Evolutionary conservation across 2,888 invertebrate species (phyloP).

Genomic region (Tenthredo notha): DNA sequence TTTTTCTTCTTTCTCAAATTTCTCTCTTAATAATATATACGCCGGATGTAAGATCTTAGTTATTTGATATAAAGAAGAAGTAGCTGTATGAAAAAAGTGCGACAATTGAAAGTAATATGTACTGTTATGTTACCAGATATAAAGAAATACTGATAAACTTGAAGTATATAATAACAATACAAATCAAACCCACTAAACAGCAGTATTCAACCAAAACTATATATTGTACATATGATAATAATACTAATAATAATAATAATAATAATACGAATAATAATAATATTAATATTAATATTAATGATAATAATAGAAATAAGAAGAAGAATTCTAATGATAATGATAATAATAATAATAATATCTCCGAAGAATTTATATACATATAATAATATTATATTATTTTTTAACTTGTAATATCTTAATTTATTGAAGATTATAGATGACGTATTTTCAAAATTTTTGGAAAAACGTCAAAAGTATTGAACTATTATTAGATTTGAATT

Average conservation of each 20-base stretch:
- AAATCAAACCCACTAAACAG: slow-evolving; percentile 54
- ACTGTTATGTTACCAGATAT: slow-evolving; percentile 37
- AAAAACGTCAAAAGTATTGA: slow-evolving; percentile 10
- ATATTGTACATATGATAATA: slow-evolving; percentile 61
- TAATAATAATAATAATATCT: slow-evolving; percentile 17
- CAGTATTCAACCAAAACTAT: slow-evolving; percentile 64
- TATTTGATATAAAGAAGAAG: not conserved
- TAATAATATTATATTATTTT: slow-evolving; percentile 12
- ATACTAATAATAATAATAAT: not conserved
- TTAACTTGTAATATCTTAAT: slow-evolving; percentile 59
- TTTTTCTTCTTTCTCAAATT: not conserved
- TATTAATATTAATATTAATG: not conserved
- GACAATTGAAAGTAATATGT: slow-evolving; percentile 10
- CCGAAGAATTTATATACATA: slow-evolving; percentile 25
- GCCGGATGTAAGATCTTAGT: not conserved
- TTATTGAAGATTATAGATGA: slow-evolving; percentile 63
- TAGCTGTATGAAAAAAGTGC: not conserved
- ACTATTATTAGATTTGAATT: slow-evolving; percentile 27
- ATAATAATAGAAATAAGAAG: not conserved
- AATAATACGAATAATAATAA: not conserved
- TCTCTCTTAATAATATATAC: not conserved
- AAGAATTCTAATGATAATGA: not conserved
- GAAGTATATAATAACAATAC: slow-evolving; percentile 43
- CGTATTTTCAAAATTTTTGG: not conserved
- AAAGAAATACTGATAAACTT: slow-evolving; percentile 20